Evolutionary conservation across 1,140 invertebrate genomes (phyloP).

Genomic region (Macrobrachium rosenbergii): DNA sequence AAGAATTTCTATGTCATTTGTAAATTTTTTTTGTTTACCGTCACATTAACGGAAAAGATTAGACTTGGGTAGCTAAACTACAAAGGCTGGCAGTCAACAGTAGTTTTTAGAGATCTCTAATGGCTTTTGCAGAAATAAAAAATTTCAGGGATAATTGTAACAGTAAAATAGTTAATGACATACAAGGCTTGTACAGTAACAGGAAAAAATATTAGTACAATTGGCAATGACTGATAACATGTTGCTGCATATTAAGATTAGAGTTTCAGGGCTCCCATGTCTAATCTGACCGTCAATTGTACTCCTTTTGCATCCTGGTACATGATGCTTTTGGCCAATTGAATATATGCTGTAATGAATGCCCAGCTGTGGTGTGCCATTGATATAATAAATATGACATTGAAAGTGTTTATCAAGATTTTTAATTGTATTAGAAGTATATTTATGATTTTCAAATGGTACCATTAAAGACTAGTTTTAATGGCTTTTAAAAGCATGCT

Average conservation of each 20-base stretch:
- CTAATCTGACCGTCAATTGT: constrained; percentile 33
- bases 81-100: constrained; percentile 9
- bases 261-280: constrained; percentile 33
- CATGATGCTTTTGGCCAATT: constrained; percentile 57
- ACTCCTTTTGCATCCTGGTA: constrained; percentile 48
- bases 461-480: constrained; percentile 45
- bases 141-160: too few relatives aligned
- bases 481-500: constrained; percentile 40
- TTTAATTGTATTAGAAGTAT: constrained; percentile 48
- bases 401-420: constrained; percentile 34
- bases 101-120: background rate
- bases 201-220: too few relatives aligned
- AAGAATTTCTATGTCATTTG: constrained; percentile 63
- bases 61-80: constrained; percentile 42
- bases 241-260: constrained; percentile 2
- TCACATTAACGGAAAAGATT: constrained; percentile 36
- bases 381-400: constrained; percentile 31
- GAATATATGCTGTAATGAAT: constrained; percentile 45
- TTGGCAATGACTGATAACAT: background rate
- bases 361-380: constrained; percentile 50
- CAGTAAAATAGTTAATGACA: background rate
- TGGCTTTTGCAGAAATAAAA: background rate
- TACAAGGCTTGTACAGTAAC: too few relatives aligned
- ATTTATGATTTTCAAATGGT: constrained; percentile 47
- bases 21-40: constrained; percentile 46